Evolutionary conservation across 2,888 invertebrate species (phyloP), one percentile per base, ranked within the genome.

Genomic region (Pheosia tremula): DNA sequence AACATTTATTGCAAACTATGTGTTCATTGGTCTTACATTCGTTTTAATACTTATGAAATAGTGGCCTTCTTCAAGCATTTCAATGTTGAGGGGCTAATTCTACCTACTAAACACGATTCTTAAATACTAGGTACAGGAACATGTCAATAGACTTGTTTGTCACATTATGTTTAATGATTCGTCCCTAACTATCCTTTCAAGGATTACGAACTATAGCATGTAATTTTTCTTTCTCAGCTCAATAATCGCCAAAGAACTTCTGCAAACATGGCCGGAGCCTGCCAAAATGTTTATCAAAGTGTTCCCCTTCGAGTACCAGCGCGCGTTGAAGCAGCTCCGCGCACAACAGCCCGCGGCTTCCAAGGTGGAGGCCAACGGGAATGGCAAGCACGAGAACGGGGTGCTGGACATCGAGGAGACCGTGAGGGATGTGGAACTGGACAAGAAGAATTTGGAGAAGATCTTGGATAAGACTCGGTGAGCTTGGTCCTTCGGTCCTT

Each of bases 251-350:
- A 91, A 95, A 69, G 94, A 96, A 41, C 93, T 99, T 43, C 89
- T 99, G 0, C 93, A 95, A 71, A 95, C 97, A 63, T 98, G 99
- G 99, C 95, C 96, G 0, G 94, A 94, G 63, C 95, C 96, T 61
- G 96, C 97, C 55, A 91, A 95, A 41, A 95, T 96, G 85, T 98
- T 99, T 85, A 95, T 98, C 60, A 99, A 99, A 94, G 98, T 99
- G 56, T 99, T 99, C 95, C 99, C 99, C 0, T 97, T 97, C 81
- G 99, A 99, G 83, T 99, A 99, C 91, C 98, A 99, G 83, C 95
- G 97, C 68, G 99, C 97, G 0, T 91, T 99, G 37, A 96, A 96
- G 72, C 96, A 96, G 71, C 82, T 97, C 80, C 86, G 87, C 0
- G 63, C 80, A 3, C 83, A 74, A 7, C 77, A 75, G 41, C 80